Conservation (phyloP, 2,113 vertebrate genomes). For the Anoplopoma fimbria region DNA sequence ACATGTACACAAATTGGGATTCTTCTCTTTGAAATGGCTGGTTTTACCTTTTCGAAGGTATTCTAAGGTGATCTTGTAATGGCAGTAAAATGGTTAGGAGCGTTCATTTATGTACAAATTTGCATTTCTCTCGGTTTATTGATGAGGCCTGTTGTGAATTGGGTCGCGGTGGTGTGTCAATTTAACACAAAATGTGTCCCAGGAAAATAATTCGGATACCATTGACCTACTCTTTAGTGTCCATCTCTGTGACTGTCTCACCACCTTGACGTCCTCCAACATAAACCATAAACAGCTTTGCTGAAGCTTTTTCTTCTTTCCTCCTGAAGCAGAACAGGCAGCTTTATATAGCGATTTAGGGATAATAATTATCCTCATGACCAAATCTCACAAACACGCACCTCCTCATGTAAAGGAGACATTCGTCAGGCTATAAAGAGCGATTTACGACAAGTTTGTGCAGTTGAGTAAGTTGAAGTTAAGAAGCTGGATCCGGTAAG, state of each 20-base stretch:
- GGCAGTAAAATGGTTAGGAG: not conserved
- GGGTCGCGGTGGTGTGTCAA: not conserved
- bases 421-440: not conserved
- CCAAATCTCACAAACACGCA: not conserved
- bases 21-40: not conserved
- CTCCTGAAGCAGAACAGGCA: not conserved
- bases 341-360: not conserved
- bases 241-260: not conserved
- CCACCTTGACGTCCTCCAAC: not conserved
- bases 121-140: not conserved
- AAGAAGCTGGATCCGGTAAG: not conserved
- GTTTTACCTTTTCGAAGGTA: not conserved
- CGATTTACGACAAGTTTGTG: not conserved
- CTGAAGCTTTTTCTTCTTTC: not conserved
- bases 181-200: not conserved
- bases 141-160: not conserved
- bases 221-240: not conserved
- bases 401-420: not conserved
- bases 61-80: not conserved
- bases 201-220: too few relatives aligned
- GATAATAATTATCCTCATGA: not conserved
- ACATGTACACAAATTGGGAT: not conserved
- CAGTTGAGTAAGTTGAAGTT: not conserved
- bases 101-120: not conserved
- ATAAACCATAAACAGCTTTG: not conserved